Conservation (phyloP, 1,140 invertebrate genomes). For the Drosophila azteca region DNA sequence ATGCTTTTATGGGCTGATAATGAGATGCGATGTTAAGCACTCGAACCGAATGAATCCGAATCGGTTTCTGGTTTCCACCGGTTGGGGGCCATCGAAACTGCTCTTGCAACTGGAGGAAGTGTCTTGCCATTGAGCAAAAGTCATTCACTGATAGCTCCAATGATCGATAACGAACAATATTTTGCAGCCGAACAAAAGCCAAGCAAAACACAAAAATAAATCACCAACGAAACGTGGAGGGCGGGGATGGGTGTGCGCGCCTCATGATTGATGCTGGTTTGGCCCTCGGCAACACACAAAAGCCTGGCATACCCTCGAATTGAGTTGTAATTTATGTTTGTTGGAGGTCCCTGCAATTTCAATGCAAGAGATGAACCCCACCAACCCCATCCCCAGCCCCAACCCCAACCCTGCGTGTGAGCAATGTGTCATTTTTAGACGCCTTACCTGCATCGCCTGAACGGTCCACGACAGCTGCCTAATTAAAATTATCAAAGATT, state of each 20-base stretch:
- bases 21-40: constrained; percentile 38
- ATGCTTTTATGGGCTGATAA: constrained; percentile 44
- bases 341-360: neutral
- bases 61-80: constrained; percentile 23
- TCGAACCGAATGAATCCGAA: constrained; percentile 8
- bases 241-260: too few relatives aligned
- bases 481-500: constrained; percentile 67
- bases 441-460: constrained; percentile 29
- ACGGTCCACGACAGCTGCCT: constrained; percentile 63
- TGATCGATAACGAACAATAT: constrained; percentile 29
- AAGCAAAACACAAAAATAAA: neutral
- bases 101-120: constrained; percentile 7
- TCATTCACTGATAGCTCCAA: constrained; percentile 27
- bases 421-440: constrained; percentile 40
- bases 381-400: constrained; percentile 2
- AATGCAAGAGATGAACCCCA: neutral
- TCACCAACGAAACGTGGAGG: neutral
- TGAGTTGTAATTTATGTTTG: too few relatives aligned
- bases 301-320: too few relatives aligned
- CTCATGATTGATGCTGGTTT: too few relatives aligned
- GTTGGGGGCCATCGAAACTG: neutral
- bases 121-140: neutral
- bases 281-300: too few relatives aligned
- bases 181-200: neutral
- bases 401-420: constrained; percentile 31